Evolutionary conservation across 2,797 vertebrate species (phyloP), one percentile per base, ranked within the genome.

Genomic region (Cyclopterus lumpus): DNA sequence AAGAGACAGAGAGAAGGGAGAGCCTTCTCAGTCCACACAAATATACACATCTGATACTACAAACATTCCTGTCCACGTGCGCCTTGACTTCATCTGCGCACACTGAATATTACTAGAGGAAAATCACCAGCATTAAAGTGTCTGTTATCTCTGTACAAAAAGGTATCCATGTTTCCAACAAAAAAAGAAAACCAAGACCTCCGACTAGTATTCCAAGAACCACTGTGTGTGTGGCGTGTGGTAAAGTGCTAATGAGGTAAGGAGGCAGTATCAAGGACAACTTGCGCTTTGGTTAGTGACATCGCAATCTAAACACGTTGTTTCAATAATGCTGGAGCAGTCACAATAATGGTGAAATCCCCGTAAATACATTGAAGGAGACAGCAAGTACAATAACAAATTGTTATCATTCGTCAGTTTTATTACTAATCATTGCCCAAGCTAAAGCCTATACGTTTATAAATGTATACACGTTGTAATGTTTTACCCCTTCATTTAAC

Each of bases 201-300:
- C 55, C 1, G 38, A 24, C 26, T 8, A 54, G 7, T 20, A 77
- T 83, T 84, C 63, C 57, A 89, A 68, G 69, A 86, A 90, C 16
- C 8, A 38, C 28, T 70, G 51, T 48, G 60, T 46, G 24, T 8
- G 28, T 34, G 49, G 8, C 9, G 14, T 28, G 36, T 42, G 59
- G 9, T 42, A 24, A 10, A 55, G 58, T 20, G 26, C 26, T 44
- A 66, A 57, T 75, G 62, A 71, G 65, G 46, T 54, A 49, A 69
- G 28, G 34, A 26, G 38, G 32, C 42, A 22, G 38, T 24, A 59
- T 54, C 5, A 44, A 54, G 54, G 32, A n/a, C 58, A 57, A 69
- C 32, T 14, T 32, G 55, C 3, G 1, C 54, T 54, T 53, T 53
- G 24, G 15, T 46, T 57, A 32, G 38, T 26, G 55, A 14, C 26